Evolutionary conservation across 2,888 invertebrate species (phyloP), one percentile per base, ranked within the genome.

Genomic region (Mongoloraphidia duomilia): DNA sequence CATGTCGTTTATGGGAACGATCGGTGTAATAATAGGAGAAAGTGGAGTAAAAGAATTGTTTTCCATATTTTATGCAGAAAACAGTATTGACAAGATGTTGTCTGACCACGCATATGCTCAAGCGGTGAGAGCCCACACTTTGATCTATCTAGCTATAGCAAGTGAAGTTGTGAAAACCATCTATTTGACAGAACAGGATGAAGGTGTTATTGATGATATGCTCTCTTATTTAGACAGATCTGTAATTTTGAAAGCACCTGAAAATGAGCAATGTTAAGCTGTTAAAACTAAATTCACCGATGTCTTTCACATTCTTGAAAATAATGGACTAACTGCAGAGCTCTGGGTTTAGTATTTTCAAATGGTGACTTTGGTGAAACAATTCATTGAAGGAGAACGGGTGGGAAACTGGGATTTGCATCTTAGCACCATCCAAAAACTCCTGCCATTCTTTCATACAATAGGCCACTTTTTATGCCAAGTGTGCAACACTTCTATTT

Each of bases 271-370:
- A 26, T 49, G 45, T 26, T 35, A 42, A 40, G 43, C 54, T 44
- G 40, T 53, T 36, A 34, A 44, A 9, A 38, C 45, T 58, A 66
- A 64, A 70, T 73, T 69, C 68, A 70, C 72, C 70, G 71, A 73
- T 71, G 71, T 70, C 69, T 72, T 73, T 73, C 74, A 10, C 3
- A 42, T 42, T 41, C 33, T 54, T 6, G 56, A 56, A 53, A 42
- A 48, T 26, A 53, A 49, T 36, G 57, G 56, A 44, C 50, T 52
- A 33, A 60, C 58, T 38, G 55, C 58, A 9, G 54, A 54, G 49
- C 44, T 60, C 41, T 60, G 59, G 59, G 44, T 58, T 5, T 56
- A 57, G 36, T 57, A 58, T 50, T 62, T 60, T 45, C 46, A 53
- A 11, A 57, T 63, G 56, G 52, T 60, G 8, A 53, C 56, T 41